Base-by-base conservation (phyloP, 2,797 vertebrate genomes). In the Anguilla pacifica region DNA sequence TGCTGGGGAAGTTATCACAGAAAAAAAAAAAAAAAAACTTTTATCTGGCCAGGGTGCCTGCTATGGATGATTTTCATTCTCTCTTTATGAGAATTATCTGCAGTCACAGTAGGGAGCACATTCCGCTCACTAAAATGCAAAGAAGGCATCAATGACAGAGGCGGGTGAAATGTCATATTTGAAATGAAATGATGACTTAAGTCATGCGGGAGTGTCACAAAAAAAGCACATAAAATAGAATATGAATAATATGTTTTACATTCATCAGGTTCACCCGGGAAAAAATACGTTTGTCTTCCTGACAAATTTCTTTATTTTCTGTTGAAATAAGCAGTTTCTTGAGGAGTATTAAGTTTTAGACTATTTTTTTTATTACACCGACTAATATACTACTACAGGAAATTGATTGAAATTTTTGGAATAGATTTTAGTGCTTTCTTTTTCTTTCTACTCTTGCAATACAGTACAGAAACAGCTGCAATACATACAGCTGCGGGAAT, bases 101-200 rank as follows among this genome's bases (percentile, higher is more conserved):
- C 64, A 25, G 22, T 67, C 64, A 9, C 64, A n/a, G 64, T 9
- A 6, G 7, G 64, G 64, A 70, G 64, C 5, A 70, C 6, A 70
- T n/a, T 70, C 10, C 4, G n/a, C 64, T 70, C 64, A 11, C 64
- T 70, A 15, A 28, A 70, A 28, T 70, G 25, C 64, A 70, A 70
- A n/a, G 64, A 70, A 70, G 64, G 64, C 25, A 70, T 70, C 64
- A 70, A n/a, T 70, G 64, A 28, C n/a, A n/a, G 25, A n/a, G 64
- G 64, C 7, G 25, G 64, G 64, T 70, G 64, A 70, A 70, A 70
- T 70, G 64, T 70, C 64, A 70, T 70, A 70, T 70, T 70, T 70
- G 25, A 70, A 70, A 67, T 67, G 64, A 67, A 67, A 10, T 70
- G 64, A 70, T 28, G 64, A 70, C 28, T n/a, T n/a, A n/a, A 28